These are phyloP conservation scores for Panthera uncia DNA, from an alignment of 2,113 vertebrate genomes.

Conservation along the genomic window DNA sequence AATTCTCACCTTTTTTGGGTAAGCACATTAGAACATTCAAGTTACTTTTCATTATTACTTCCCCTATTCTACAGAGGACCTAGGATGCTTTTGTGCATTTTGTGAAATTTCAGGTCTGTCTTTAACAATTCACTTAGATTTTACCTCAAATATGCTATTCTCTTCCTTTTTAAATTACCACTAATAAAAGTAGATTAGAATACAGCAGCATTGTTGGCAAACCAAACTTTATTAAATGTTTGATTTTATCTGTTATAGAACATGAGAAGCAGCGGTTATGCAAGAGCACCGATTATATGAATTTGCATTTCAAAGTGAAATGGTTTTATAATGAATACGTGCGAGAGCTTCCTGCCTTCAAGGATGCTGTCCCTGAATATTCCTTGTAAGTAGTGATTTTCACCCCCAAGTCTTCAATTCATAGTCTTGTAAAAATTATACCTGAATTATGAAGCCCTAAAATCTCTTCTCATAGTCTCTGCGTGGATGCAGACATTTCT, in stretches of 20 bases:
- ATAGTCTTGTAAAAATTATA: constrained; percentile 23
- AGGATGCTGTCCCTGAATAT: constrained; percentile 94
- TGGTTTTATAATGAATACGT: constrained; percentile 99
- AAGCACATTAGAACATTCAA: neutral
- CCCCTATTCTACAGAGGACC: neutral
- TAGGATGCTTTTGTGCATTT: neutral
- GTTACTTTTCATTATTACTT: neutral
- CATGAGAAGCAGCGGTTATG: constrained; percentile 97
- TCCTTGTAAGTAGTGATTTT: constrained; percentile 92
- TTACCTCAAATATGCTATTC: neutral
- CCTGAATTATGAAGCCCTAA: neutral
- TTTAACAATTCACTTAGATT: neutral
- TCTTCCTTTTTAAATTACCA: constrained; percentile 41
- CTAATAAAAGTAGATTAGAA: constrained; percentile 8
- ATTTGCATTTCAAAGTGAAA: constrained; percentile 99
- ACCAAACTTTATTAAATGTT: constrained; percentile 74
- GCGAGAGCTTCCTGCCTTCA: constrained; percentile 94
- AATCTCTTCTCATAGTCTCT: neutral
- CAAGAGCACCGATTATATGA: constrained; percentile 99
- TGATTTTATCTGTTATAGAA: constrained; percentile 89
- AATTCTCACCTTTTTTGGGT: neutral
- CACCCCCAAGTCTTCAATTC: constrained; percentile 2
- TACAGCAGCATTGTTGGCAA: constrained; percentile 66
- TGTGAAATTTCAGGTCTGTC: neutral
- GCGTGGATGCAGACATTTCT: neutral